Percentiles rank a stretch among this genome's conserved stretches.
These are phyloP conservation scores for Tinea semifulvella DNA, from an alignment of 2,888 invertebrate species.

Conservation along the genomic window DNA sequence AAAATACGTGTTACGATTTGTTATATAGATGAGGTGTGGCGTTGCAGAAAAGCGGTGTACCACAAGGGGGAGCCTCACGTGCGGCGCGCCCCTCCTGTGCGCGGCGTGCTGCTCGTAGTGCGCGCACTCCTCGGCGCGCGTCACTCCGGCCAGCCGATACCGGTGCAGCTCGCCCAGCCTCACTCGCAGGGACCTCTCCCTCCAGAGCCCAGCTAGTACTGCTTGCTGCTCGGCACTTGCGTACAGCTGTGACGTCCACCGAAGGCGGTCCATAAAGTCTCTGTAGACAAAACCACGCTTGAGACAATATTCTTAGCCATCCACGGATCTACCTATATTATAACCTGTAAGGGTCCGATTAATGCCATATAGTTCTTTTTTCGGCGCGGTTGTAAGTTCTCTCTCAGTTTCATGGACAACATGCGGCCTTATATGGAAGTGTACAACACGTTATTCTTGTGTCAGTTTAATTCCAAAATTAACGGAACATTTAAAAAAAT, in stretches of 20 bases:
- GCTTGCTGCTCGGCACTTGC: conserved; percentile 86
- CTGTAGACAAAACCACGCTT: no score
- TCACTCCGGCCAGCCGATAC: conserved; percentile 87
- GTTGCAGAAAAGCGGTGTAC: conserved; percentile 16
- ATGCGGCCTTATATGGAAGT: no score
- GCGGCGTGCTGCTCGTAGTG: conserved; percentile 86
- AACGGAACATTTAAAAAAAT: no score
- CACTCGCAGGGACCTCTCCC: conserved; percentile 85
- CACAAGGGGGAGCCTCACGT: conserved; percentile 64
- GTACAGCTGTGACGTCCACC: conserved; percentile 89
- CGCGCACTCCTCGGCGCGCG: conserved; percentile 83
- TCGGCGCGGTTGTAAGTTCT: no score
- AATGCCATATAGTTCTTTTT: no score
- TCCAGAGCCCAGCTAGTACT: conserved; percentile 78
- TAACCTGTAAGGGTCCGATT: no score
- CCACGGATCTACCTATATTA: no score
- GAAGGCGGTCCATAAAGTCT: conserved; percentile 84
- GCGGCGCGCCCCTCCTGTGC: conserved; percentile 47
- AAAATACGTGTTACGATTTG: not conserved
- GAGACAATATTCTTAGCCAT: no score
- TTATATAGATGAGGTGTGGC: not conserved
- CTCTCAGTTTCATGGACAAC: no score
- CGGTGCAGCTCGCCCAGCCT: conserved; percentile 84
- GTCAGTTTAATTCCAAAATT: no score
- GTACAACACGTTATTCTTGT: no score